These are phyloP conservation scores for Cacoxenus indagator DNA, from an alignment of 2,888 invertebrate genomes.

Conservation along the genomic window DNA sequence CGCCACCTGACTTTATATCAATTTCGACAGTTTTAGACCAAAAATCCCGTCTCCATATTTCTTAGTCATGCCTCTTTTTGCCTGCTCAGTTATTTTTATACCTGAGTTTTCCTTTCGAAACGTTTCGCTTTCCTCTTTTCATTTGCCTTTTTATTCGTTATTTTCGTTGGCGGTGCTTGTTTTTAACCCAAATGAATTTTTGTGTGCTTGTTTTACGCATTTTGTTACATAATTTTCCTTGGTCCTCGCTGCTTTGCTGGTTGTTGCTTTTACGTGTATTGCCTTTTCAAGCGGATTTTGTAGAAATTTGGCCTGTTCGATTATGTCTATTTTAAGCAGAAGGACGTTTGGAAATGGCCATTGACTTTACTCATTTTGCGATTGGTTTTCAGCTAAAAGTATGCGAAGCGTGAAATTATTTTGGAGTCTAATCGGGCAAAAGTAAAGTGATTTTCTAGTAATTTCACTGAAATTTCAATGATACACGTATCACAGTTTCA, in stretches of 20 bases:
- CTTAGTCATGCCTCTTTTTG: background rate
- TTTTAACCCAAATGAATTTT: constrained; percentile 62
- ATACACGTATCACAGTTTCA: background rate
- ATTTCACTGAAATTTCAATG: too few species aligned
- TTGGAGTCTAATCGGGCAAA: too few species aligned
- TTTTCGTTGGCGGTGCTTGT: constrained; percentile 30
- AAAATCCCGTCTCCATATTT: background rate
- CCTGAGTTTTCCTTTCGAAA: background rate
- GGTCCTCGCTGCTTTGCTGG: constrained; percentile 20
- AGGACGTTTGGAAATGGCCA: background rate
- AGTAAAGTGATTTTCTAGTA: too few species aligned
- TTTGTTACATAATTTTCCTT: background rate
- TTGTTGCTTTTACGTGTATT: constrained; percentile 49
- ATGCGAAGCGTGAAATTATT: background rate
- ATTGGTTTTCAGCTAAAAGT: background rate
- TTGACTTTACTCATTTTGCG: background rate
- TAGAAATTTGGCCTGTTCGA: background rate
- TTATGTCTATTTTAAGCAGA: background rate
- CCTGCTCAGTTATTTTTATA: background rate
- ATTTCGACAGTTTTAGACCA: constrained; percentile 42
- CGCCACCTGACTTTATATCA: constrained; percentile 63
- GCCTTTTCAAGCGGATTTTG: constrained; percentile 45
- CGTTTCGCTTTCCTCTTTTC: constrained; percentile 14
- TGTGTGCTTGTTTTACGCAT: constrained; percentile 43
- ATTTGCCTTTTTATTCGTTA: constrained; percentile 16